Evolutionary conservation across 2,797 vertebrate species (phyloP), one percentile per base, ranked within the genome.

Genomic region (Emys orbicularis): DNA sequence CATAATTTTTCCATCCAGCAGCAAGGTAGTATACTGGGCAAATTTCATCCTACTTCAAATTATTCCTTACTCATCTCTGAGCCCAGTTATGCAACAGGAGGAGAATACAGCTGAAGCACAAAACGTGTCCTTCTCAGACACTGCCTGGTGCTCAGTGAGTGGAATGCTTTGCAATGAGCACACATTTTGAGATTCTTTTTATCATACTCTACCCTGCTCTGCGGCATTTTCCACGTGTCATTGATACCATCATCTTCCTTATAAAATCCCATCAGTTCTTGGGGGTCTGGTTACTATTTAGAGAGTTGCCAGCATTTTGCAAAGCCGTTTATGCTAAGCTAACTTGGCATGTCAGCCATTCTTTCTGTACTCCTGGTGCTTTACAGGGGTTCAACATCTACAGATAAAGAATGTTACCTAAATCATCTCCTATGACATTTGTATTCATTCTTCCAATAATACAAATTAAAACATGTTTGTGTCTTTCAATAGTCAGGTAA

Each of bases 321-420:
- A 81, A 52, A 61, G 68, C 53, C 81, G 2, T 87, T 92, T 82
- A 80, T 86, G 61, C 57, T 74, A 90, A 83, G 72, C 81, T 85
- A 84, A n/a, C 47, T 92, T 49, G 52, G 47, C 49, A 79, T 87
- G 82, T 93, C 80, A 92, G 91, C 86, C 85, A 77, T 95, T 96
- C 89, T 90, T 92, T 89, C 72, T 89, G 84, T 84, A 74, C 86
- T 83, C 89, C 82, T 79, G 92, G 91, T 80, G 87, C 72, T 56
- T 0, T 21, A 86, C 6, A 84, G 57, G 89, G 47, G 83, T 2
- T 72, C 21, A 5, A 80, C 90, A 79, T 77, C 87, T 90, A 57
- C 83, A 54, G 76, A 84, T 88, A 57, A 81, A 54, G 79, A 84
- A 87, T 57, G 86, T 86, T 87, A 94, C 84, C 61, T 52, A 59